Percentiles rank a stretch among this genome's conserved stretches.
These are phyloP conservation scores for Trachymyrmex cornetzi DNA, from an alignment of 1,140 invertebrate species.

Conservation along the genomic window DNA sequence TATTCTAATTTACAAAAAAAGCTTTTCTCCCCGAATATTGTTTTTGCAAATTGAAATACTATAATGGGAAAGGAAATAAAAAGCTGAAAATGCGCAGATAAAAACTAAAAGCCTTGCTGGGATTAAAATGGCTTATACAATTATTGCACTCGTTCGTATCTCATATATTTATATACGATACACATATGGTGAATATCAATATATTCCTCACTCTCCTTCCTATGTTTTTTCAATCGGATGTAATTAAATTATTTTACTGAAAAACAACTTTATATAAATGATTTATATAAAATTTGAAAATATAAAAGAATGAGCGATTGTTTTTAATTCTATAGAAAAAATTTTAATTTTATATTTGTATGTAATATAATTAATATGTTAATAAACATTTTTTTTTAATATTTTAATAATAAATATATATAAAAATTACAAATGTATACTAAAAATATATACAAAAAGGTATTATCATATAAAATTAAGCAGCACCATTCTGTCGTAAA, in stretches of 20 bases:
- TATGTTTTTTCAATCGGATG: not conserved
- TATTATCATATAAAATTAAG: not conserved
- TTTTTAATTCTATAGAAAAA: not conserved
- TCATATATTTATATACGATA: not conserved
- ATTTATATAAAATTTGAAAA: not conserved
- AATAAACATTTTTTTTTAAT: not conserved
- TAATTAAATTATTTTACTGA: not conserved
- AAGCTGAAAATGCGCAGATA: slow-evolving; percentile 2
- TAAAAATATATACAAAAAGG: too few species aligned
- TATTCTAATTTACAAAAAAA: not conserved
- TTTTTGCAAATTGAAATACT: slow-evolving; percentile 9
- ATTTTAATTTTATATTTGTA: not conserved
- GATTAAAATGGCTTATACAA: slow-evolving; percentile 24
- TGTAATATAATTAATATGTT: not conserved
- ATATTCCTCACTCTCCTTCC: not conserved
- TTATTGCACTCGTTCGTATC: not conserved
- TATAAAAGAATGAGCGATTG: not conserved
- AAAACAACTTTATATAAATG: not conserved
- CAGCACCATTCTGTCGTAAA: not conserved
- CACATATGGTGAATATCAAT: not conserved
- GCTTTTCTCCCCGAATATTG: not conserved
- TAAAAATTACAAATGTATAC: not conserved
- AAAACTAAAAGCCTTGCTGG: slow-evolving; percentile 4
- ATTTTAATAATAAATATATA: not conserved
- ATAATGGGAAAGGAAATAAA: not conserved